Evolutionary conservation across 2,888 invertebrate species (phyloP), one percentile per base, ranked within the genome.

Genomic region (Clanis bilineata): DNA sequence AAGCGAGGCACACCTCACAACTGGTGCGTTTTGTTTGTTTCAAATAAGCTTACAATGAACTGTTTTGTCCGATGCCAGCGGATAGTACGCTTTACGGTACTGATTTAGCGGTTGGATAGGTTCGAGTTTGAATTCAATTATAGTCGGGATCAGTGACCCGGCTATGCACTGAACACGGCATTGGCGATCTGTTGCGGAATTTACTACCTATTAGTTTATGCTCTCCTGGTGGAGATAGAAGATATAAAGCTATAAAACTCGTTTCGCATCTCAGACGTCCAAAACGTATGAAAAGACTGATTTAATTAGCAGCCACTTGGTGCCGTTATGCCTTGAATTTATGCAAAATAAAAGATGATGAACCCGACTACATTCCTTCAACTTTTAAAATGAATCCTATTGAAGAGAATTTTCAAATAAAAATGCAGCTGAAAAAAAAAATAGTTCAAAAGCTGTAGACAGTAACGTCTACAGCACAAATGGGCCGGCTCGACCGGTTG

Each of bases 121-220:
- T 79, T 76, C 76, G 76, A 76, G 75, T 77, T 76, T 76, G 77
- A 74, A 82, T 82, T 80, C 79, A 80, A 80, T 80, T 80, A 77
- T 69, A 43, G 54, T 51, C 57, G 60, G 57, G 57, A 61, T 61
- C 61, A 61, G 65, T 75, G 77, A 76, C 74, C 77, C 66, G 60
- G 60, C 70, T 66, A 66, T 72, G 72, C 74, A 70, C 64, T 66
- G 64, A 66, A 69, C 66, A 65, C 63, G 54, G 57, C 25, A 60
- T 51, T 57, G 51, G 57, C 61, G 43, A 61, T 61, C 57, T 57
- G 55, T 59, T 22, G 47, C 56, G 51, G 57, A 47, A 54, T 60
- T 60, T 51, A 61, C 54, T 61, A 44, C 61, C 59, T 59, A 57
- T 44, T 58, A 57, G 41, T 61, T 61, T 61, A 59, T 59, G 59